Percentiles rank a stretch among this genome's conserved stretches.
Evolutionary conservation across 2,797 vertebrate genomes (phyloP).

Genomic region (Pangasius macronema): DNA sequence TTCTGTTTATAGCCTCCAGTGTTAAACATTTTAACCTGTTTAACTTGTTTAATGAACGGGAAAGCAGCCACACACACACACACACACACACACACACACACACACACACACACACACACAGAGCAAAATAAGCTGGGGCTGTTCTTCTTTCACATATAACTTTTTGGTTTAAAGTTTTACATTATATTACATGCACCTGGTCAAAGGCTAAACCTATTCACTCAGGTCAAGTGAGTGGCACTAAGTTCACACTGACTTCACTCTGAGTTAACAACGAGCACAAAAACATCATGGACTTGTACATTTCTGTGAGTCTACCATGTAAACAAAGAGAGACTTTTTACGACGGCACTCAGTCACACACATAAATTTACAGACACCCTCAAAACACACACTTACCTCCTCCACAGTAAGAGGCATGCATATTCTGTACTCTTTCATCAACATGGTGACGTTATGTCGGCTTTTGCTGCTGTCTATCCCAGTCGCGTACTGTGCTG

Average conservation of each 20-base stretch:
- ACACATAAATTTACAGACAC: background rate
- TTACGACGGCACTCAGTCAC: background rate
- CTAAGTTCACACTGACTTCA: constrained; percentile 13
- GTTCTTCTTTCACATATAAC: background rate
- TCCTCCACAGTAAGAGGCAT: constrained; percentile 93
- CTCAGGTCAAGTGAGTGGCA: background rate
- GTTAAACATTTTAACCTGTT: constrained; percentile 46
- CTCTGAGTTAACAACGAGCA: background rate
- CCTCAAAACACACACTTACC: constrained; percentile 72
- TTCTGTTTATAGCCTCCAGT: background rate
- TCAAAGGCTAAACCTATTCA: constrained; percentile 23
- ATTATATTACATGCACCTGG: background rate
- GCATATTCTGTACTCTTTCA: constrained; percentile 93
- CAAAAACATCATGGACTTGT: background rate
- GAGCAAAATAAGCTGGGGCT: background rate
- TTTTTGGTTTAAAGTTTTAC: constrained; percentile 33
- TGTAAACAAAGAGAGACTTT: background rate
- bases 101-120: constrained; percentile 12
- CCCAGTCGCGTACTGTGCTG: background rate
- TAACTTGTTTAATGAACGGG: constrained; percentile 52
- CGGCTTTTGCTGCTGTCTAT: constrained; percentile 25
- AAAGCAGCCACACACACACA: constrained; percentile 29
- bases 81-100: constrained; percentile 35
- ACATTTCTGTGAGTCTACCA: background rate
- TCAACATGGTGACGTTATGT: constrained; percentile 75